phyloP scores from a whole-genome alignment of 2,888 invertebrate genomes.

The Neria commutata region DNA sequence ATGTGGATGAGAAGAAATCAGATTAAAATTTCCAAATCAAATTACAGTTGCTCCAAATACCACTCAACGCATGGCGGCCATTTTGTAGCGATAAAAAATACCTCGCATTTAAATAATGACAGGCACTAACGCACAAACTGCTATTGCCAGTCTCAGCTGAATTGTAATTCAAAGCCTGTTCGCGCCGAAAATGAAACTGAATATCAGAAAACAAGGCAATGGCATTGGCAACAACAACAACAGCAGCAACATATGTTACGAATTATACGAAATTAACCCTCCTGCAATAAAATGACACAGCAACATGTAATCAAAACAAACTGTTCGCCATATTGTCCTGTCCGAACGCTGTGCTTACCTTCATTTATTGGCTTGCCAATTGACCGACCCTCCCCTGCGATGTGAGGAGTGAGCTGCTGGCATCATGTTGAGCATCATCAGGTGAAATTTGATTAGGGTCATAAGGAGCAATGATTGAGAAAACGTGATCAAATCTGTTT shows the following conservation, averaged over 20 bases:
- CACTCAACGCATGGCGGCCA: no score
- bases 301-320: constrained; percentile 51
- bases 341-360: no score
- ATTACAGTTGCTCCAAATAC: no score
- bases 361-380: no score
- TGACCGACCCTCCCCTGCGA: not conserved
- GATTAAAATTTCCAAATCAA: no score
- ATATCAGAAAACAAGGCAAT: no score
- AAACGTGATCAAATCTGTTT: constrained; percentile 58
- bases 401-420: not conserved
- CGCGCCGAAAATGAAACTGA: no score
- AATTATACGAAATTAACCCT: constrained; percentile 53
- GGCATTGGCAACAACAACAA: constrained; percentile 23
- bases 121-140: not conserved
- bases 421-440: constrained; percentile 42
- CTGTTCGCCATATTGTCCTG: constrained; percentile 33
- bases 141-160: constrained; percentile 28
- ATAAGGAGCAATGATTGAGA: constrained; percentile 56
- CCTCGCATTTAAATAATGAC: no score
- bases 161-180: constrained; percentile 51
- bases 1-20: no score
- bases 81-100: no score
- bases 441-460: constrained; percentile 60
- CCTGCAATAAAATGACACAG: constrained; percentile 48
- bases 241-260: constrained; percentile 47